phyloP scores from a whole-genome alignment of 2,888 invertebrate genomes.

The Tridacna crocea region DNA sequence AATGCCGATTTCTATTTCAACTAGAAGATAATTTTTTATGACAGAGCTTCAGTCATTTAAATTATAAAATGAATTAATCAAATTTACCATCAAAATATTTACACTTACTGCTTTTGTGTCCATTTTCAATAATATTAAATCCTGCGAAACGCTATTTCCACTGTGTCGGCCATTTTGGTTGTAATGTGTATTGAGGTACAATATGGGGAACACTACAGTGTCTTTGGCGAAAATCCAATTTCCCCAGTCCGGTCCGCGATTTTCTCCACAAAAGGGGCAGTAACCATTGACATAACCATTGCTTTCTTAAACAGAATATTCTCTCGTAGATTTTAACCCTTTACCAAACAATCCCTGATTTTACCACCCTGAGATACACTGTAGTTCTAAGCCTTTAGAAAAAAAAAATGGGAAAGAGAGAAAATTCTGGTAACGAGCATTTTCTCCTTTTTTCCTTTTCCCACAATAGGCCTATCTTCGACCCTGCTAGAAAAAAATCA shows the following conservation, averaged over 20 bases:
- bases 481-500: too few relatives aligned
- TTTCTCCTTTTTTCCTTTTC: too few relatives aligned
- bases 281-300: too few relatives aligned
- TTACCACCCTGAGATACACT: too few relatives aligned
- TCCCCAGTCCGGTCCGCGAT: neutral
- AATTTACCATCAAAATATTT: neutral
- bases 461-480: too few relatives aligned
- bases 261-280: too few relatives aligned
- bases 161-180: conserved; percentile 58
- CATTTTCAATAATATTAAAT: conserved; percentile 16
- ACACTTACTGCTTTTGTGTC: conserved; percentile 17
- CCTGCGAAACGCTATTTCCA: conserved; percentile 30
- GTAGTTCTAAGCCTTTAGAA: too few relatives aligned
- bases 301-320: too few relatives aligned
- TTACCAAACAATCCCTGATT: too few relatives aligned
- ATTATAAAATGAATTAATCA: neutral
- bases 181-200: conserved; percentile 29
- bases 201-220: neutral
- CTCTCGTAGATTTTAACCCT: too few relatives aligned
- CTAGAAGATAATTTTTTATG: neutral
- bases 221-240: conserved; percentile 17
- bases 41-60: neutral
- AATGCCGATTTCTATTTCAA: neutral
- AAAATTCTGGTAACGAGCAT: too few relatives aligned
- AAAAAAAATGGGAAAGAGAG: too few relatives aligned